Percentiles rank a stretch among this genome's conserved stretches.
Evolutionary conservation across 1,140 invertebrate genomes (phyloP).

Genomic region (Agraylea sexmaculata): DNA sequence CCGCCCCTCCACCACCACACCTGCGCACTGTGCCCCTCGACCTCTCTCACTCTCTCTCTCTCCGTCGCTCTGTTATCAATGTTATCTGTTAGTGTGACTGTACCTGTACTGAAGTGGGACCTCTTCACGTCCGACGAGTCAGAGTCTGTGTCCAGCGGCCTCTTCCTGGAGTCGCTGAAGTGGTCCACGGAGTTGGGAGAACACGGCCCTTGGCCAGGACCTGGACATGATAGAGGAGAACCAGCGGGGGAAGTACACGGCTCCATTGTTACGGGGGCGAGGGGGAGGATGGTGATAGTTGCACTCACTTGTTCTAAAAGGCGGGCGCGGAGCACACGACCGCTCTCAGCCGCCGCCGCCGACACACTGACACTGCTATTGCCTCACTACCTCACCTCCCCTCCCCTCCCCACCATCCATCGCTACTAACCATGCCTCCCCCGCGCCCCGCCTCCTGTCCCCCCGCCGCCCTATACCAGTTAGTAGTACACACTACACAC

Average conservation of each 20-base stretch:
- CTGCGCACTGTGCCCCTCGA: too few relatives aligned
- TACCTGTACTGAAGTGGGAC: slow-evolving; percentile 81
- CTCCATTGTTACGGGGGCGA: slow-evolving; percentile 68
- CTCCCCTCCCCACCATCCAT: slow-evolving; percentile 22
- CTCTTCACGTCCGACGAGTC: slow-evolving; percentile 77
- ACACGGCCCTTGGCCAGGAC: too few relatives aligned
- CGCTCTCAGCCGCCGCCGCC: slow-evolving; percentile 23
- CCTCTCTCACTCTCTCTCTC: too few relatives aligned
- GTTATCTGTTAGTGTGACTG: slow-evolving; percentile 25
- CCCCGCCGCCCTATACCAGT: too few relatives aligned
- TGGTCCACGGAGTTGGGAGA: too few relatives aligned
- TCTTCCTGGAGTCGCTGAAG: slow-evolving; percentile 70
- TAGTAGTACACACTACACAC: too few relatives aligned
- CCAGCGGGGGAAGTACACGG: slow-evolving; percentile 69
- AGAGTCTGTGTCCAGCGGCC: slow-evolving; percentile 71
- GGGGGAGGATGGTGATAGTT: slow-evolving; percentile 30
- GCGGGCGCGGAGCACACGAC: slow-evolving; percentile 14
- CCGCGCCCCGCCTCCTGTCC: slow-evolving; percentile 14
- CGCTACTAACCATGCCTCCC: slow-evolving; percentile 14
- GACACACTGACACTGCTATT: slow-evolving; percentile 39
- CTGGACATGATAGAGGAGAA: too few relatives aligned
- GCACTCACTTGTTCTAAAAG: slow-evolving; percentile 21
- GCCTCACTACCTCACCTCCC: slow-evolving; percentile 25
- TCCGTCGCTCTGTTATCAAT: slow-evolving; percentile 17
- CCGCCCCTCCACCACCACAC: too few relatives aligned